phyloP scores from a whole-genome alignment of 2,113 vertebrate genomes.

The Cavia porcellus region DNA sequence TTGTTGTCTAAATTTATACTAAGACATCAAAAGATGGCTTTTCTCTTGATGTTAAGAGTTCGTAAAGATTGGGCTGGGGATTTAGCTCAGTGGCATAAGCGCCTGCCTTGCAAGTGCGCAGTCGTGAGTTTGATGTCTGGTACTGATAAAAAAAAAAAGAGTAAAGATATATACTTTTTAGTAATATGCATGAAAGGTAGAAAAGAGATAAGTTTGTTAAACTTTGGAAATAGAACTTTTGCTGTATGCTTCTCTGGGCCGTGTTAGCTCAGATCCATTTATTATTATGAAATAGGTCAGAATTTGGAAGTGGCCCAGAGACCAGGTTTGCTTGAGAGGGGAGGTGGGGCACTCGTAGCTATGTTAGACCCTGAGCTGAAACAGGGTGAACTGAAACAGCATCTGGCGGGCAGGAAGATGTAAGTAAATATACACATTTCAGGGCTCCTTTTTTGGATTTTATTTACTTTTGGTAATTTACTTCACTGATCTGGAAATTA shows the following conservation, averaged over 20 bases:
- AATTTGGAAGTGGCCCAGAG: constrained; percentile 35
- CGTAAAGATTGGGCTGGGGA: neutral
- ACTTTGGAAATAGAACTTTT: neutral
- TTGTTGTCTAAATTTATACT: neutral
- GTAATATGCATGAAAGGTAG: neutral
- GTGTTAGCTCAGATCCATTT: neutral
- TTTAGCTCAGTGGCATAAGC: too few species aligned
- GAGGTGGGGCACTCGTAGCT: neutral
- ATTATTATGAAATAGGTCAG: neutral
- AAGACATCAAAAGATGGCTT: neutral
- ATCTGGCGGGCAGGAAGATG: neutral
- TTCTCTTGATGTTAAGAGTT: neutral
- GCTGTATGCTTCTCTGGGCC: neutral
- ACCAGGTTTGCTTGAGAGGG: neutral
- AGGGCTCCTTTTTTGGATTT: neutral
- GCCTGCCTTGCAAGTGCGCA: too few species aligned
- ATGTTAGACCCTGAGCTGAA: neutral
- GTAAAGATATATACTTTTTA: neutral
- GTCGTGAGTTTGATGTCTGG: too few species aligned
- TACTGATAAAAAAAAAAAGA: too few species aligned
- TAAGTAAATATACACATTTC: neutral
- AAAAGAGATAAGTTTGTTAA: neutral
- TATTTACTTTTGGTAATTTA: constrained; percentile 44
- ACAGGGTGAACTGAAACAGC: neutral
- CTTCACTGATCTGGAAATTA: neutral